Base-by-base conservation (phyloP, 2,113 vertebrate species). In the Hippocampus comes region DNA sequence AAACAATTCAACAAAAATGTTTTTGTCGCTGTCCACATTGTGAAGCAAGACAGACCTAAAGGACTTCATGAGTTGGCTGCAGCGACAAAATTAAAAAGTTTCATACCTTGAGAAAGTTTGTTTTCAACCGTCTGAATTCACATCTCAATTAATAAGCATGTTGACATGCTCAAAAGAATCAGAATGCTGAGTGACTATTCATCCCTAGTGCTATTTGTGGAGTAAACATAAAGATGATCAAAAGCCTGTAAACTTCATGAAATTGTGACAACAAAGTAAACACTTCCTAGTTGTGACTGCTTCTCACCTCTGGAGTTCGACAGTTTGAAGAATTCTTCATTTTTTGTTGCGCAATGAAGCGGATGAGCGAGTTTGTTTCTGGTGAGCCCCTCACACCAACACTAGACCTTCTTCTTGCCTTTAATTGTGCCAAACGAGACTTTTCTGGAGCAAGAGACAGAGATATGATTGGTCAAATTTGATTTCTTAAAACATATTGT, bases 341-440 rank as follows among this genome's bases (percentile, higher is more conserved):
- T 70, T 55, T 89, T 70, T 92, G 89, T 60, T 84, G 87, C 41
- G 92, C 92, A 46, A 90, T 89, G 84, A 90, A 93, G 56, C 89
- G 77, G 61, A 94, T 94, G 27, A 94, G 91, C 6, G 92, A 91
- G 67, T 93, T 93, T 14, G 90, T 94, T 85, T 92, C 92, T 7
- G 93, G 92, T 25, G 93, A 94, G 56, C 93, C 92, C 3, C 92
- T 86, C 23, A 80, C 86, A 12, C 93, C 93, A 10, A 94, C 27
- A 3, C 30, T 79, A 55, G 93, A 93, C 73, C 86, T 85, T 64
- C 93, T 83, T 20, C 91, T 83, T 0, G 74, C 70, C 71, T 92
- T 94, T 15, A 93, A 63, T 70, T 92, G 88, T n/a, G 89, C 85
- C n/a, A 92, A 57, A 73, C 88, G 87, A 38, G 89, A 90, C 72